Conservation (phyloP, 2,888 invertebrate genomes). For the Brenthis daphne region DNA sequence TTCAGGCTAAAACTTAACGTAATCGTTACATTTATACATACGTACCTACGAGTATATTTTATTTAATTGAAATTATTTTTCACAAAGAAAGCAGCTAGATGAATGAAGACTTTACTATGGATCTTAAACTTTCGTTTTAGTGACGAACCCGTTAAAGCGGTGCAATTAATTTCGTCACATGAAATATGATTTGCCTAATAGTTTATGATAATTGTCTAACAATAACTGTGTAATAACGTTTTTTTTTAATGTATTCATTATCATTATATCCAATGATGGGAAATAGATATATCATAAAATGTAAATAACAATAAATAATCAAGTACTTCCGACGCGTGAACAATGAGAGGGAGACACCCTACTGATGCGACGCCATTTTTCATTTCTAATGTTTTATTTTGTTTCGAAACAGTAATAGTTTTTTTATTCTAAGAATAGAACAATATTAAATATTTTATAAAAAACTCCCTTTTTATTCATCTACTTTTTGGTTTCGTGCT, state of each 20-base stretch:
- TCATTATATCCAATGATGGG: slow-evolving; percentile 19
- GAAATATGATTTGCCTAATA: too few relatives aligned
- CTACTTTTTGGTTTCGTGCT: too few relatives aligned
- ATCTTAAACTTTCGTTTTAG: too few relatives aligned
- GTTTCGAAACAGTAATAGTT: slow-evolving; percentile 38
- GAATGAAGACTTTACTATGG: too few relatives aligned
- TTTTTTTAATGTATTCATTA: slow-evolving; percentile 5
- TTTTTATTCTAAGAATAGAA: slow-evolving; percentile 22
- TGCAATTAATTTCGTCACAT: too few relatives aligned
- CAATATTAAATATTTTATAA: slow-evolving; percentile 4
- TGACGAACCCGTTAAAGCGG: too few relatives aligned
- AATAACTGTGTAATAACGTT: neutral
- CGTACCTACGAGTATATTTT: too few relatives aligned
- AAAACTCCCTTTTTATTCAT: too few relatives aligned
- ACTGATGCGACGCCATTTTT: slow-evolving; percentile 67
- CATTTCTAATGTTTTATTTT: slow-evolving; percentile 61
- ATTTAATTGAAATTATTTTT: too few relatives aligned
- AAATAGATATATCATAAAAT: slow-evolving; percentile 28
- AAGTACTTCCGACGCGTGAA: slow-evolving; percentile 64
- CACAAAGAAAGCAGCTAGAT: too few relatives aligned
- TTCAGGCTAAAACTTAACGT: too few relatives aligned
- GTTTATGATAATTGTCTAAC: neutral
- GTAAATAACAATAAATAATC: slow-evolving; percentile 37
- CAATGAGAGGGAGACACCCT: slow-evolving; percentile 64
- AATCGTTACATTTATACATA: too few relatives aligned